Percentiles rank a stretch among this genome's conserved stretches.
phyloP scores from a whole-genome alignment of 2,888 invertebrate genomes.

The Pheosia tremula region DNA sequence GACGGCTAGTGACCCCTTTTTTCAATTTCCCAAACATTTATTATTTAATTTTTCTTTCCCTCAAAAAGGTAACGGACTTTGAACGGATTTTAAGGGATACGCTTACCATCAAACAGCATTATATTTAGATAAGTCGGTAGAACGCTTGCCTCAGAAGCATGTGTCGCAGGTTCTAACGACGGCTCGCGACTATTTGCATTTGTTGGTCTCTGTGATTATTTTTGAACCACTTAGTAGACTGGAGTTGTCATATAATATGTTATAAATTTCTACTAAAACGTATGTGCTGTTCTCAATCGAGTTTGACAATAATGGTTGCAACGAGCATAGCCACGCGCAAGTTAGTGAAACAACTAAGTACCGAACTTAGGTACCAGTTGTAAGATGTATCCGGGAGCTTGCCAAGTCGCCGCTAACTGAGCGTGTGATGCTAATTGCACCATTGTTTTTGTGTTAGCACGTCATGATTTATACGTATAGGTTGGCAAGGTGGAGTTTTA shows the following conservation, averaged over 20 bases:
- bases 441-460: constrained; percentile 58
- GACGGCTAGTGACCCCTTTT: no score
- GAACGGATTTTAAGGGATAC: no score
- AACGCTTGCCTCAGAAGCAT: no score
- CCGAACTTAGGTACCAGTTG: constrained; percentile 59
- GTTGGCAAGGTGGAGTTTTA: not conserved
- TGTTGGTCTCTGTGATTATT: no score
- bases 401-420: constrained; percentile 54
- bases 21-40: no score
- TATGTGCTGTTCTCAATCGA: not conserved
- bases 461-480: constrained; percentile 6
- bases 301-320: constrained; percentile 29
- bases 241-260: not conserved
- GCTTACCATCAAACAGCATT: no score
- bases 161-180: no score
- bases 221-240: no score
- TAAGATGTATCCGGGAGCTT: constrained; percentile 52
- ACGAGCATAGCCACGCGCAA: constrained; percentile 41
- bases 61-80: no score
- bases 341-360: constrained; percentile 60
- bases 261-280: constrained; percentile 3
- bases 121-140: no score
- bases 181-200: no score
- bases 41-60: no score
- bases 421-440: constrained; percentile 67